A percentile compares a stretch with the other conserved stretches of the same genome.
These are phyloP conservation scores for Saxidomus purpurata DNA, from an alignment of 1,140 invertebrate species.

Conservation along the genomic window DNA sequence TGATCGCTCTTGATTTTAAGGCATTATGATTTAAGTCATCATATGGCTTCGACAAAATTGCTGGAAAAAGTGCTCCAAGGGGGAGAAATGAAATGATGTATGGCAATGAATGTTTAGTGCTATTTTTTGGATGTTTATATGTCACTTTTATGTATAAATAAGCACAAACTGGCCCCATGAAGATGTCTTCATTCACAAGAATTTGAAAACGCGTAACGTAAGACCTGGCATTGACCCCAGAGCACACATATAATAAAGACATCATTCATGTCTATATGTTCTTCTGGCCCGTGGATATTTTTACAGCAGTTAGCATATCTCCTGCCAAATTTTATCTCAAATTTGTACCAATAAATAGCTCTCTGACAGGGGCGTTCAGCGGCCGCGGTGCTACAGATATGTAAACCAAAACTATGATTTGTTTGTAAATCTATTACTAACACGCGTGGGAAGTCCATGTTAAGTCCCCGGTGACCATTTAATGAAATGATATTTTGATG, in stretches of 20 bases:
- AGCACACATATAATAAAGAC: not conserved
- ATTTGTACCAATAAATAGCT: conserved; percentile 36
- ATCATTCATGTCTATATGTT: conserved; percentile 22
- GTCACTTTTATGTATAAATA: not conserved
- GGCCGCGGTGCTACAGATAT: not conserved
- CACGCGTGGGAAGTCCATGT: conserved; percentile 10
- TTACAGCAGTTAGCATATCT: conserved; percentile 32
- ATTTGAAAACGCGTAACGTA: not conserved
- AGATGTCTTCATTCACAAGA: not conserved
- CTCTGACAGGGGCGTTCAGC: conserved; percentile 3
- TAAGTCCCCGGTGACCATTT: not conserved
- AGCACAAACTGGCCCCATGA: not conserved
- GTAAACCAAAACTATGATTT: not conserved
- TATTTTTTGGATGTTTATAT: too few relatives aligned
- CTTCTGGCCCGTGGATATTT: not conserved
- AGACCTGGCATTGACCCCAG: not conserved
- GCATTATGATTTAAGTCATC: too few relatives aligned
- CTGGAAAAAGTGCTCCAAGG: too few relatives aligned
- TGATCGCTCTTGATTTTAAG: not conserved
- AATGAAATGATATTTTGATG: conserved; percentile 45
- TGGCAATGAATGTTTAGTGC: too few relatives aligned
- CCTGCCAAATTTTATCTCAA: conserved; percentile 34
- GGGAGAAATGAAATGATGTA: too few relatives aligned
- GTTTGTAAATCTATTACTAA: not conserved
- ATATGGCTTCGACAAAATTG: too few relatives aligned